Evolutionary conservation across 2,888 invertebrate species (phyloP), one percentile per base, ranked within the genome.

Genomic region (Drosophila picticornis): DNA sequence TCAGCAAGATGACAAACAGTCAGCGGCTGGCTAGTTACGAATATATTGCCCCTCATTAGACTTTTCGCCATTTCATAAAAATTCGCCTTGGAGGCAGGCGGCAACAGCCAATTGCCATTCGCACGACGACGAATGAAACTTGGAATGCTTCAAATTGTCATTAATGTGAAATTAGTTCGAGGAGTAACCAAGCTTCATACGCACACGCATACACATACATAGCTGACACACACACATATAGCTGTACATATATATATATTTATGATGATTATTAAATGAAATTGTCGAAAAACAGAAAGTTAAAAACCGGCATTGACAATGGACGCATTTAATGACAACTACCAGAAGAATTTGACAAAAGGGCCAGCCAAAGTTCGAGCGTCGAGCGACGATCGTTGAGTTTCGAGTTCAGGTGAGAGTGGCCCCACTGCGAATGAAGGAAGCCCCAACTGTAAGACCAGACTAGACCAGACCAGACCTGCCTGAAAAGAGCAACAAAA

Each of bases 281-380:
- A 81, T 75, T 85, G 72, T 77, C 61, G 63, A 64, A 73, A 87
- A 88, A 89, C 89, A 83, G 85, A 87, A 88, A 88, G 87, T 89
- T 81, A 25, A 52, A 68, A 66, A 67, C 69, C 36, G 61, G 68
- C 77, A 84, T 77, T 72, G 80, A 86, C 84, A 84, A 85, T 85
- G 81, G 72, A 46, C 64, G 67, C 72, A 55, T 76, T 82, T 86
- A 86, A 86, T 88, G 87, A 76, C 80, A 69, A 64, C 66, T 64
- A 64, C 60, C 67, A 25, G 56, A 66, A 85, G 84, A 85, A 85
- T 85, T 81, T 68, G 71, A 87, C 85, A 87, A 83, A 77, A 80
- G 72, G 53, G 67, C 67, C 59, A 65, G 51, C 36, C 62, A 64
- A 46, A 46, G 46, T 46, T 46, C 46, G 46, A 46, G 46, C 46